These are phyloP conservation scores for Lasioglossum malachurum DNA, from an alignment of 2,888 invertebrate species.

Conservation along the genomic window DNA sequence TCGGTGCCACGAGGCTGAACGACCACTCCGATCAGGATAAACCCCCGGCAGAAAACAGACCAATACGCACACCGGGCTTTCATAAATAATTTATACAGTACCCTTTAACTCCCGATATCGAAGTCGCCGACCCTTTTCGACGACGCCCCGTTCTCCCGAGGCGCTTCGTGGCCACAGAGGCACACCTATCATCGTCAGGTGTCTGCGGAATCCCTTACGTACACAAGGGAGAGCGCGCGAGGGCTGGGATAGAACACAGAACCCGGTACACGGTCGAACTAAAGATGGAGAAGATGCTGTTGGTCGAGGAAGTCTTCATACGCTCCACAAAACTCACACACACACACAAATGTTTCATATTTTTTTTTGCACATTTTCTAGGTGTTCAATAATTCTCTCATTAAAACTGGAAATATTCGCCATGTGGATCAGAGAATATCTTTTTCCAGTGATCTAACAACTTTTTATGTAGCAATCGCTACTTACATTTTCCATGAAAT, in stretches of 20 bases:
- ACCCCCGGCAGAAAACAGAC: neutral
- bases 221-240: neutral
- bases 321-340: neutral
- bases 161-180: neutral
- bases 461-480: too few species aligned
- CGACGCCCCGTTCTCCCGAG: neutral
- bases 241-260: neutral
- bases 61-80: neutral
- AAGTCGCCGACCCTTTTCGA: neutral
- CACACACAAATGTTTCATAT: too few species aligned
- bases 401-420: neutral
- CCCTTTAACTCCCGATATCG: neutral
- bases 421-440: too few species aligned
- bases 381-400: neutral
- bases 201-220: neutral
- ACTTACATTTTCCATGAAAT: neutral
- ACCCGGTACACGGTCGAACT: neutral
- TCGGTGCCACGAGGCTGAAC: conserved; percentile 2
- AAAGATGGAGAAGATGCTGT: neutral
- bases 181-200: neutral
- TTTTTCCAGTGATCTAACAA: neutral
- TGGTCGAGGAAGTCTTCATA: neutral
- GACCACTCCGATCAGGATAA: neutral
- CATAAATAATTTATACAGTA: conserved; percentile 3
- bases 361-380: neutral